phyloP scores from a whole-genome alignment of 1,140 invertebrate species.

The Drosophila carrolli region DNA sequence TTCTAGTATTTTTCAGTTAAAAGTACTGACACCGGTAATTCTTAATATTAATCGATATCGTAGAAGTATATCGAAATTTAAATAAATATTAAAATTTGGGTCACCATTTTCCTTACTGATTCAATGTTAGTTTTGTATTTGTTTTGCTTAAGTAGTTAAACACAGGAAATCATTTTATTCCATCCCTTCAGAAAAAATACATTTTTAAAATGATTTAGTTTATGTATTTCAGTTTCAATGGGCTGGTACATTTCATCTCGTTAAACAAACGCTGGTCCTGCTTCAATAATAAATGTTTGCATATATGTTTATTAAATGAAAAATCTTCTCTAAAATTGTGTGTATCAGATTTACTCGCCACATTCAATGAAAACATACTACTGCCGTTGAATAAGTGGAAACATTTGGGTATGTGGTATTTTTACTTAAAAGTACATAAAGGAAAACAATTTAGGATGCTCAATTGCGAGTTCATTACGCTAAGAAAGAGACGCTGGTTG shows the following conservation, averaged over 20 bases:
- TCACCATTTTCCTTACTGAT: too few relatives aligned
- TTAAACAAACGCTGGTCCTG: slow-evolving; percentile 14
- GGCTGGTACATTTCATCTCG: slow-evolving; percentile 29
- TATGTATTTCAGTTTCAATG: slow-evolving; percentile 46
- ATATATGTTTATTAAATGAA: slow-evolving; percentile 51
- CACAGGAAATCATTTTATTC: too few relatives aligned
- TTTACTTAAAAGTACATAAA: slow-evolving; percentile 40
- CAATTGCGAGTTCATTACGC: not conserved
- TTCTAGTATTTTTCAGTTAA: not conserved
- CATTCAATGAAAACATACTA: slow-evolving; percentile 44
- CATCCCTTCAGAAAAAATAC: not conserved
- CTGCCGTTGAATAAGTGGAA: slow-evolving; percentile 29
- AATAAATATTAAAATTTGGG: too few relatives aligned
- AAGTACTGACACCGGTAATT: not conserved
- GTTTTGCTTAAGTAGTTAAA: too few relatives aligned
- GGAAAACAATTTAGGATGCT: slow-evolving; percentile 31
- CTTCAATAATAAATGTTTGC: slow-evolving; percentile 41
- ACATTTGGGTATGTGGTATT: slow-evolving; percentile 6
- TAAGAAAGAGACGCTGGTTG: not conserved
- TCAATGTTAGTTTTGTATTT: too few relatives aligned
- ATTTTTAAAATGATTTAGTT: slow-evolving; percentile 39
- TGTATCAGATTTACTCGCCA: slow-evolving; percentile 26
- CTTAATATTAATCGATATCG: too few relatives aligned
- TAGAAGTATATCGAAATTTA: too few relatives aligned
- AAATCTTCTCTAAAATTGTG: slow-evolving; percentile 39